Base-by-base conservation (phyloP, 1,140 invertebrate species). In the Gryllus bimaculatus region DNA sequence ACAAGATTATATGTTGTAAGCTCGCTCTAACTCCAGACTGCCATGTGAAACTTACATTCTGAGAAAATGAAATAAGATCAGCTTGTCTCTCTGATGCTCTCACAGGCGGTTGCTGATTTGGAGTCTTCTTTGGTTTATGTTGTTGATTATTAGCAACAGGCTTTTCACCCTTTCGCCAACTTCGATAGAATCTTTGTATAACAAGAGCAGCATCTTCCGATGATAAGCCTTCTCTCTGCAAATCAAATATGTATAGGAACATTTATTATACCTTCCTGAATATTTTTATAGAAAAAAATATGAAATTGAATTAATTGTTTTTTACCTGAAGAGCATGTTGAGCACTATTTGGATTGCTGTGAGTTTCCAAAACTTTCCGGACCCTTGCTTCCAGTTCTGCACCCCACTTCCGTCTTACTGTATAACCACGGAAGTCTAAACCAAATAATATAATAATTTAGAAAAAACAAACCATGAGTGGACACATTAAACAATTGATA, bases 391-490 rank as follows among this genome's bases (percentile, higher is more conserved):
- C 87, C 39, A 89, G 83, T 20, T 89, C 86, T 74, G 87, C 87
- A 8, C 79, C 90, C 84, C 90, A 90, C 81, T 89, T 88, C 80
- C 90, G 89, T 39, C 91, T 84, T 7, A 91, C 90, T 0, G 89
- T 89, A 82, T 91, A 91, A 4, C 91, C 91, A 81, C 90, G 87
- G 84, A 90, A 92, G 84, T 90, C 91, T 92, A 76, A 18, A 39
- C 26, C 26, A 39, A 39, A 39, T 39, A 39, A 66, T 66, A 66
- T 66, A 13, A 3, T 66, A 66, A 18, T 66, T 2, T 66, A 13
- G 18, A 66, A 7, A 66, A 66, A 66, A 0, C 54, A 66, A 66
- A 18, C 26, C 26, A 39, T 39, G 26, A 39, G 26, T 39, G 5
- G 5, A 2, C 26, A 39, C 26, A 39, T 39, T 39, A 39, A 39